A percentile compares a stretch with the other conserved stretches of the same genome.
Evolutionary conservation across 2,797 vertebrate genomes (phyloP).

Genomic region (Pangasius mekongensis): DNA sequence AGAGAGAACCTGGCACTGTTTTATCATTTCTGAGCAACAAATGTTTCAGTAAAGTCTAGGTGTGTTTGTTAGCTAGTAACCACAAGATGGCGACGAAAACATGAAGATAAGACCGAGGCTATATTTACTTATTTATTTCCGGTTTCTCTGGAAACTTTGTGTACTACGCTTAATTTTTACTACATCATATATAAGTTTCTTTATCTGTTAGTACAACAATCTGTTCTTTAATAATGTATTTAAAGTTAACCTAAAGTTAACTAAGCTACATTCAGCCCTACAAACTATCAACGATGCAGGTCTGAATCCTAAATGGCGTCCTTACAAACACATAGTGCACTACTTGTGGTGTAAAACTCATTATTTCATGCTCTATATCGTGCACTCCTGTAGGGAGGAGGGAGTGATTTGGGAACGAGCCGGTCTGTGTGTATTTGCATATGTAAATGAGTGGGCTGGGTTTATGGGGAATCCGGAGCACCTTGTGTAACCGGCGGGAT

Average conservation of each 20-base stretch:
- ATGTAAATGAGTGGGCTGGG: constrained; percentile 12
- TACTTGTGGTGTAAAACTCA: neutral
- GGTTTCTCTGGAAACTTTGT: neutral
- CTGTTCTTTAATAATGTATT: neutral
- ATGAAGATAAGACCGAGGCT: neutral
- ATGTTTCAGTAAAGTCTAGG: neutral
- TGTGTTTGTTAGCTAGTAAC: neutral
- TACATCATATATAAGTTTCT: neutral
- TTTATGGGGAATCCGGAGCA: constrained; percentile 8
- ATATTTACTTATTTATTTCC: neutral
- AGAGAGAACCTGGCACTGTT: neutral
- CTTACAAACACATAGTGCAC: neutral
- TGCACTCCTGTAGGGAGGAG: neutral
- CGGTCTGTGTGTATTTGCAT: neutral
- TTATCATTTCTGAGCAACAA: neutral
- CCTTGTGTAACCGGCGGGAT: constrained; percentile 22
- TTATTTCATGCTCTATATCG: no score
- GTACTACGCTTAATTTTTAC: neutral
- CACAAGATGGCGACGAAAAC: constrained; percentile 31
- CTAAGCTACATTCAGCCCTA: neutral
- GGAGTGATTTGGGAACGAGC: neutral
- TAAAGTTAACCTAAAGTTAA: neutral
- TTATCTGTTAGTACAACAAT: neutral
- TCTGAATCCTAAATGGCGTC: neutral
- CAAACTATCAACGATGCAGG: no score